Evolutionary conservation across 2,797 vertebrate species (phyloP), one percentile per base, ranked within the genome.

Genomic region (Clangula hyemalis): DNA sequence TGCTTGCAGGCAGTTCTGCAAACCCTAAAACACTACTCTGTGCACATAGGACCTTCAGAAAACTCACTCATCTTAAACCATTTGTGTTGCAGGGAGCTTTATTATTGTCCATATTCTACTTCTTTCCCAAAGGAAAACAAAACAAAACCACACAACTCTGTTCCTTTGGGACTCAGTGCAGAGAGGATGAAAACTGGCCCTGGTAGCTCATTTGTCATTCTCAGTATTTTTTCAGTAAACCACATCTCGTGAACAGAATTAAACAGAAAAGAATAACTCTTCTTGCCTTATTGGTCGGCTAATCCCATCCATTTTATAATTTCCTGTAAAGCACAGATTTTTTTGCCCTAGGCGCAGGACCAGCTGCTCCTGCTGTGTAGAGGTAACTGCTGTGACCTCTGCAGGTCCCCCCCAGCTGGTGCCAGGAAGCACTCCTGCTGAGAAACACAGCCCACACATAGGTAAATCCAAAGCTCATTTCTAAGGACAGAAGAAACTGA

Each of bases 211-310:
- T 76, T 73, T 93, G 71, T 87, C 92, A 90, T 60, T 79, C 62
- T 91, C 32, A 15, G 49, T 69, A 5, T 75, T 83, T 61, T 41
- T 4, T 83, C 43, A 78, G 51, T 85, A 83, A 93, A 77, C 24
- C 12, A 61, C n/a, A 68, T 77, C 39, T 85, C 38, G 28, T 72
- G 92, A 91, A 90, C 61, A 85, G 75, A 72, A 85, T 84, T 70
- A 91, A 86, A 83, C 57, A 64, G 43, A 92, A 71, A 5, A 38
- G 64, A 70, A 3, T 39, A 93, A 72, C 18, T 15, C 58, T 90
- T 84, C 45, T 65, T 81, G 13, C 27, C 75, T 47, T 61, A 28
- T 13, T 14, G 8, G 61, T 71, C 58, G 28, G 54, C 22, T 85
- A 83, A 77, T 28, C 49, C 32, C 58, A 75, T 14, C n/a, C 8